Evolutionary conservation across 2,113 vertebrate species (phyloP).

Genomic region (Notiomystis cincta): DNA sequence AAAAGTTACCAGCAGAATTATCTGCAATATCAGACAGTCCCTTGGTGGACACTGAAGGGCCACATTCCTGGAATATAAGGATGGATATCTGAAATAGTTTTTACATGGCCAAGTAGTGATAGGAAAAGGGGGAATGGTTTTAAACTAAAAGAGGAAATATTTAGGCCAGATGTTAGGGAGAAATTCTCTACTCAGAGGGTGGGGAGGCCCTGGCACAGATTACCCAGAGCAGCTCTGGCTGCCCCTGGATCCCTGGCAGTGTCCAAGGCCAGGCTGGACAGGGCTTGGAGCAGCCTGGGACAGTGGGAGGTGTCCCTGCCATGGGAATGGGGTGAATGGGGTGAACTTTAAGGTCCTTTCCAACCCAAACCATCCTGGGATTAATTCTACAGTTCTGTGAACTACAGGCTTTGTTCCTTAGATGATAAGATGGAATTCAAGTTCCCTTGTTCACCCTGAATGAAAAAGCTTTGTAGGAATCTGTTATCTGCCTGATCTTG

Average conservation of each 20-base stretch:
- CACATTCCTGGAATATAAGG: not conserved
- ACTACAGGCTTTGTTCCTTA: not conserved
- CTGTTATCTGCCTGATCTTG: not conserved
- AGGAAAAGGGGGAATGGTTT: not conserved
- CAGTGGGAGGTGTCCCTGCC: not conserved
- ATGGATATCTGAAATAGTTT: not conserved
- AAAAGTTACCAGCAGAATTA: not conserved
- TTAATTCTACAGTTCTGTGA: not conserved
- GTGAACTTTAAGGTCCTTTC: rapidly evolving
- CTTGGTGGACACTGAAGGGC: not conserved
- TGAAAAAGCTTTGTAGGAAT: not conserved
- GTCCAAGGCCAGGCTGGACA: not conserved
- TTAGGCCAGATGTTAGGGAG: not conserved
- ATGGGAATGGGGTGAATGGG: not conserved
- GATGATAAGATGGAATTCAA: not conserved
- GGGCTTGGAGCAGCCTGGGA: not conserved
- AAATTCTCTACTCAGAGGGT: not conserved
- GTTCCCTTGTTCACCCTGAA: not conserved
- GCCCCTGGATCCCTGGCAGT: not conserved
- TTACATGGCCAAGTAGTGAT: not conserved
- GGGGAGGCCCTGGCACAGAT: not conserved
- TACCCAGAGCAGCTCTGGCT: not conserved
- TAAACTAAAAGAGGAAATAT: not conserved
- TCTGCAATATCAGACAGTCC: not conserved
- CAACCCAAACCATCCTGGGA: no score